A percentile compares a stretch with the other conserved stretches of the same genome.
Evolutionary conservation across 1,140 invertebrate species (phyloP).

Genomic region (Drusus annulatus): DNA sequence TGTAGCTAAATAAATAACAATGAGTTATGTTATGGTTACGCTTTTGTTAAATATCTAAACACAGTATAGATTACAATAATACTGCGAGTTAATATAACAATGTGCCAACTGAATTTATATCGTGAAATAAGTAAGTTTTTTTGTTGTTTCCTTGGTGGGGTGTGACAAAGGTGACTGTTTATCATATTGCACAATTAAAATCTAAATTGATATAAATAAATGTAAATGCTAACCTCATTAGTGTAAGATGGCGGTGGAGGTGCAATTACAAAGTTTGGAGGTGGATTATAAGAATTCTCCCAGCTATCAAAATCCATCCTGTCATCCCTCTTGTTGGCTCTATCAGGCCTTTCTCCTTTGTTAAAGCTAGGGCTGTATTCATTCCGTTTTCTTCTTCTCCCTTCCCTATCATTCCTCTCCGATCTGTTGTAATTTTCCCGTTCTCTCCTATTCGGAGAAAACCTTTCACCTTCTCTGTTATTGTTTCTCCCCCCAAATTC

Average conservation of each 20-base stretch:
- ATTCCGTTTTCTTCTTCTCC: neutral
- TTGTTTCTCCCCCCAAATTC: neutral
- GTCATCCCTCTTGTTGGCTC: conserved; percentile 5
- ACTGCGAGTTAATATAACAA: too few species aligned
- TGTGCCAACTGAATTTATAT: too few species aligned
- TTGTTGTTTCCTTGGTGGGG: too few species aligned
- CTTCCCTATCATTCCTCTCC: conserved; percentile 18
- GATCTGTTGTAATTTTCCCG: conserved; percentile 12
- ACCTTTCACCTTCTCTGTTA: conserved; percentile 23
- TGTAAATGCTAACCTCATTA: conserved; percentile 12
- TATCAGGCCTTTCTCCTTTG: neutral
- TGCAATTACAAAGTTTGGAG: conserved; percentile 6
- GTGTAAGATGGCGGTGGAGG: conserved; percentile 18
- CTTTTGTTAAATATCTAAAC: too few species aligned
- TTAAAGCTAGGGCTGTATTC: conserved; percentile 23
- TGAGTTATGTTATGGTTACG: too few species aligned
- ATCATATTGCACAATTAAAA: neutral
- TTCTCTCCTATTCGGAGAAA: conserved; percentile 18
- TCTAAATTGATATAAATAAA: neutral
- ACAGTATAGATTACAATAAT: too few species aligned
- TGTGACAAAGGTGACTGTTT: neutral
- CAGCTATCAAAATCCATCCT: conserved; percentile 33
- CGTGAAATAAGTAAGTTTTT: too few species aligned
- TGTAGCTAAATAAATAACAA: too few species aligned
- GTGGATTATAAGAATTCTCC: conserved; percentile 10